Evolutionary conservation across 2,888 invertebrate species (phyloP), one percentile per base, ranked within the genome.

Genomic region (Cosmorhoe ocellata): DNA sequence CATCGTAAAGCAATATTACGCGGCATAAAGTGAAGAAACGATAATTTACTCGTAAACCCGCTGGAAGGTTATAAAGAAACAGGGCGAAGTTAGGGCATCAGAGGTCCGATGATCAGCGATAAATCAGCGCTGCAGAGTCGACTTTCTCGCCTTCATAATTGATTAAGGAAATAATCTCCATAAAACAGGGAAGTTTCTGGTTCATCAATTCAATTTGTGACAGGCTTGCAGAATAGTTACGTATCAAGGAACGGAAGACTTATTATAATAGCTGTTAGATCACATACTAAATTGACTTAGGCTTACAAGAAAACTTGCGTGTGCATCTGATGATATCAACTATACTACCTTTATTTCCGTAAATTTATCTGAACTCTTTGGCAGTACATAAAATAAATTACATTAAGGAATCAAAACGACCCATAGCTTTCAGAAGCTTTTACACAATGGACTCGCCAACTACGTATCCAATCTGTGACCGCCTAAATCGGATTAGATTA

Each of bases 31-130:
- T 48, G 51, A 54, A 48, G 39, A 51, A 54, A 58, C 48, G 56
- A 60, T 60, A 59, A 59, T 54, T 60, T 54, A 54, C 44, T 51
- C 56, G 54, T 58, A 55, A 59, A 63, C 48, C 51, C 51, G 37
- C 40, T 30, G 38, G 53, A 53, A 36, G 51, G 43, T 46, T 51
- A 56, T 56, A 58, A 53, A 52, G 39, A 51, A 56, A 47, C 32
- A 48, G 39, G 50, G 43, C 26, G 51, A 59, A 59, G 51, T 59
- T 56, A 51, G 53, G 40, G 46, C 53, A 46, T 57, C 63, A 58
- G 53, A 59, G 55, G 51, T 48, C 56, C 52, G 42, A 50, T 58
- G 59, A 66, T 64, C 56, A 57, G 51, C 56, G 58, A 66, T 63
- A 62, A 66, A 60, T 58, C 57, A 44, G 39, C 32, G 31, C 28